Percentiles rank a stretch among this genome's conserved stretches.
Conservation (phyloP, 2,888 invertebrate genomes). For the Bimastos eiseni region DNA sequence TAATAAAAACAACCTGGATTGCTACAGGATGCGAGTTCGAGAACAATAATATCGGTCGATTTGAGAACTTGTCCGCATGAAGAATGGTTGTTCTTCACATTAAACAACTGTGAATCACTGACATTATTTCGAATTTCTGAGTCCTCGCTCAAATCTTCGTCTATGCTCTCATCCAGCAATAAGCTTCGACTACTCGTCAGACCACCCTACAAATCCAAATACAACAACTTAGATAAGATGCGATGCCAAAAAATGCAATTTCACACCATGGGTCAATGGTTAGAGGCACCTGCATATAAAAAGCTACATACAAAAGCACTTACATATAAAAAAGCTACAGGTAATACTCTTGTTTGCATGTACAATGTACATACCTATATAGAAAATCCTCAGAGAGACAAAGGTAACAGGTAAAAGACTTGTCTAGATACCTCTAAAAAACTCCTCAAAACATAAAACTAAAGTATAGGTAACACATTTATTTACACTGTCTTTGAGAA, state of each 20-base stretch:
- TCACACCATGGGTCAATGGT: too few species aligned
- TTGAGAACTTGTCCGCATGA: slow-evolving; percentile 14
- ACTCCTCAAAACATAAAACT: too few species aligned
- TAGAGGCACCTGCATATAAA: background rate
- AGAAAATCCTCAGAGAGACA: too few species aligned
- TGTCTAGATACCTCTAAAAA: too few species aligned
- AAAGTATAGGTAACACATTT: background rate
- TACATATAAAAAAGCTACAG: too few species aligned
- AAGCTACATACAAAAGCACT: background rate
- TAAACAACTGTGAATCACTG: background rate
- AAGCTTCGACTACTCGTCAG: background rate
- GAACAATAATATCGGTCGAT: slow-evolving; percentile 54
- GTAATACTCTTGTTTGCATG: too few species aligned
- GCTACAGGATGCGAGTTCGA: slow-evolving; percentile 48
- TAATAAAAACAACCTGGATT: slow-evolving; percentile 4
- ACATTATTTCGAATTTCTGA: background rate
- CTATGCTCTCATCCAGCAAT: background rate
- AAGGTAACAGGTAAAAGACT: too few species aligned
- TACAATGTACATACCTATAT: too few species aligned
- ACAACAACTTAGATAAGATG: background rate
- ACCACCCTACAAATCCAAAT: background rate
- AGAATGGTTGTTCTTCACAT: background rate
- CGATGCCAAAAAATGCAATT: background rate
- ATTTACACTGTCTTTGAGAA: background rate
- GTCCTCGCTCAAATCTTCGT: slow-evolving; percentile 9